phyloP scores from a whole-genome alignment of 2,113 vertebrate genomes.

The Prolemur simus region DNA sequence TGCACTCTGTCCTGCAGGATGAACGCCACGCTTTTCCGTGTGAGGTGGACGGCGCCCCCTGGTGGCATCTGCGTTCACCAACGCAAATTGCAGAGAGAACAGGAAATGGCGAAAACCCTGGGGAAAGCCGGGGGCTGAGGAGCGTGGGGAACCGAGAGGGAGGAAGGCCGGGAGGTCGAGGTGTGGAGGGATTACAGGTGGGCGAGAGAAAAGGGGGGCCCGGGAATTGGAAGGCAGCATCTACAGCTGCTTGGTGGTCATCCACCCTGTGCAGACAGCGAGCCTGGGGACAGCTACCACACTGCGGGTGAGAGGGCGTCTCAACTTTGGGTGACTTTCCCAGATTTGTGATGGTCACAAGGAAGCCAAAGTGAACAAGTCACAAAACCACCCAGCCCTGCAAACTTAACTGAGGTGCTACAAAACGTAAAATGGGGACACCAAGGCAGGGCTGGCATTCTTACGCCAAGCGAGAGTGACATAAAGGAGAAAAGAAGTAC shows the following conservation, averaged over 20 bases:
- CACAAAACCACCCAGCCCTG: background rate
- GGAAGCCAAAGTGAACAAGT: background rate
- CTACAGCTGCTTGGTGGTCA: background rate
- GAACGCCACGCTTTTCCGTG: rapidly evolving
- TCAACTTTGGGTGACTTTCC: background rate
- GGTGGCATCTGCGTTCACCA: background rate
- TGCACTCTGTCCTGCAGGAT: background rate
- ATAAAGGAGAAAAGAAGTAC: background rate
- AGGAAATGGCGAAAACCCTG: rapidly evolving
- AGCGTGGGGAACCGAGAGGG: background rate
- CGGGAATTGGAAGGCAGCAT: too few relatives aligned
- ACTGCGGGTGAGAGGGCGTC: background rate
- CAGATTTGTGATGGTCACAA: background rate
- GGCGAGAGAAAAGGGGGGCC: background rate
- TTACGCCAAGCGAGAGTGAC: background rate
- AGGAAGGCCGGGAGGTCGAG: background rate
- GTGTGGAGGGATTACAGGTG: background rate
- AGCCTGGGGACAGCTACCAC: background rate
- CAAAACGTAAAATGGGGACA: background rate
- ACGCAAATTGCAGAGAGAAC: background rate
- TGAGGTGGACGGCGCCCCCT: background rate
- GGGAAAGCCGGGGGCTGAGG: background rate
- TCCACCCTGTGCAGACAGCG: background rate
- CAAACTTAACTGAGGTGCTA: background rate
- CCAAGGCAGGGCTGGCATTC: background rate